Evolutionary conservation across 2,888 invertebrate species (phyloP).

Genomic region (Apamea anceps): DNA sequence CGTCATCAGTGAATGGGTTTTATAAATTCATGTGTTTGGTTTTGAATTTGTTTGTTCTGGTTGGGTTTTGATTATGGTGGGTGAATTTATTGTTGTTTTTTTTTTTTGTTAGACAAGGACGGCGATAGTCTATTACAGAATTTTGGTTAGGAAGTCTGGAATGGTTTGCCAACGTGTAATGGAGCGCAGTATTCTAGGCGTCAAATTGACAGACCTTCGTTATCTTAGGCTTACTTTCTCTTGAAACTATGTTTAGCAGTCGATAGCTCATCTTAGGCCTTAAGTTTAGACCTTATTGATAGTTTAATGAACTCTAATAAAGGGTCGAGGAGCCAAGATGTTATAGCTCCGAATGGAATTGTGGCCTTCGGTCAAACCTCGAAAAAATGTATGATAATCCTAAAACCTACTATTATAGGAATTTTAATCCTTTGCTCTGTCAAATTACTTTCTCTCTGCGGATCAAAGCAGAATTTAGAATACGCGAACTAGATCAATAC

Average conservation of each 20-base stretch:
- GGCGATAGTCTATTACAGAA: background rate
- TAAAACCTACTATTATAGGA: background rate
- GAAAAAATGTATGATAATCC: no score
- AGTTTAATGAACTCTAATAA: background rate
- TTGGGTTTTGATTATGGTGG: slow-evolving; percentile 23
- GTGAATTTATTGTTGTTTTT: slow-evolving; percentile 14
- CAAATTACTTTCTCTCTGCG: background rate
- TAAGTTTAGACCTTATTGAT: background rate
- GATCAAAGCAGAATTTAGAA: slow-evolving; percentile 10
- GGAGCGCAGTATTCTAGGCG: no score
- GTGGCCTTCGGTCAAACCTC: no score
- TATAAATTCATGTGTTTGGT: slow-evolving; percentile 61
- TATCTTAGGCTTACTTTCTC: background rate
- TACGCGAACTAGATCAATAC: slow-evolving; percentile 28
- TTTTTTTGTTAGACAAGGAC: background rate
- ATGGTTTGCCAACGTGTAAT: no score
- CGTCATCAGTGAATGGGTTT: slow-evolving; percentile 62
- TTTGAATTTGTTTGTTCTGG: slow-evolving; percentile 47
- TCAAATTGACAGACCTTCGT: background rate
- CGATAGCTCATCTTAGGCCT: background rate
- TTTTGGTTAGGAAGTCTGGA: background rate
- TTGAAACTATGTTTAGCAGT: no score
- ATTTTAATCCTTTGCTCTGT: background rate
- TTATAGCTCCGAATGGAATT: no score
- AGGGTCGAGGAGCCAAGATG: no score